A percentile compares a stretch with the other conserved stretches of the same genome.
phyloP scores from a whole-genome alignment of 2,888 invertebrate genomes.

The Lathronympha strigana region DNA sequence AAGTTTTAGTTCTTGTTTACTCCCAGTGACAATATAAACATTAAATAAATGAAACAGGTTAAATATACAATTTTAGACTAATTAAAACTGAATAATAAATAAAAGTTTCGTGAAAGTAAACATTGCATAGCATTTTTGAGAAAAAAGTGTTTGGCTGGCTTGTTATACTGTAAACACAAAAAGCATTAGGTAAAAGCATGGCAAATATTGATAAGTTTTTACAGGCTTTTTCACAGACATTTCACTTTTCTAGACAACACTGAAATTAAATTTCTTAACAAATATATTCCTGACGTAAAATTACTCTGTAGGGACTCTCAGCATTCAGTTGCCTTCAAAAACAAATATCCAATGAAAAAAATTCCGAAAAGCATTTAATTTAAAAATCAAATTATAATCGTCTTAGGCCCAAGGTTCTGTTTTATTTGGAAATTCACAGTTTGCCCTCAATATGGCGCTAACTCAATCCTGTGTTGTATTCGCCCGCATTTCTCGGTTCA shows the following conservation, averaged over 20 bases:
- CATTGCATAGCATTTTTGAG: no score
- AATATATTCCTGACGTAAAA: constrained; percentile 6
- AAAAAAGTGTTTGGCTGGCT: no score
- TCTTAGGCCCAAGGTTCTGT: constrained; percentile 46
- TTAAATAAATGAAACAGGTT: no score
- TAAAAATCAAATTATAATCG: constrained; percentile 48
- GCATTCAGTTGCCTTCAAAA: constrained; percentile 36
- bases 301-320: background rate
- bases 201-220: no score
- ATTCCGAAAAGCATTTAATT: constrained; percentile 38
- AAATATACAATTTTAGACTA: no score
- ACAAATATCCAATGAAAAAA: constrained; percentile 12
- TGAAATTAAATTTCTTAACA: background rate
- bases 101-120: no score
- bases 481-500: constrained; percentile 72
- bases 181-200: no score
- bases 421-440: constrained; percentile 55
- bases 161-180: no score
- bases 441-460: constrained; percentile 56
- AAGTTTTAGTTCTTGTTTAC: constrained; percentile 3
- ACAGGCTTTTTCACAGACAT: no score
- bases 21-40: no score
- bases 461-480: constrained; percentile 61
- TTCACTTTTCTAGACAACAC: background rate
- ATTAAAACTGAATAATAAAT: no score